phyloP scores from a whole-genome alignment of 2,797 vertebrate species.

The Miichthys miiuy region DNA sequence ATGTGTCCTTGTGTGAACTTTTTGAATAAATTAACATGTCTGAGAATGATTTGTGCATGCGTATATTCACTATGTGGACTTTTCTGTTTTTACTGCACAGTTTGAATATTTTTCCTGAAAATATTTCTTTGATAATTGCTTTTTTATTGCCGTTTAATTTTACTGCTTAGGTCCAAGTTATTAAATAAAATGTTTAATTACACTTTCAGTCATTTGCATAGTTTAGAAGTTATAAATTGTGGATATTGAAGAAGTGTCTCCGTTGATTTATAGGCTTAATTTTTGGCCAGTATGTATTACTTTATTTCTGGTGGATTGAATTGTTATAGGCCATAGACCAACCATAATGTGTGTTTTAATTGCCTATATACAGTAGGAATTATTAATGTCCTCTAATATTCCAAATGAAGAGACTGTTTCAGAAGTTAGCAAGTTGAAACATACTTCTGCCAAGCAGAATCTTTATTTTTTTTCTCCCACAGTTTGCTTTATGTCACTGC shows the following conservation, averaged over 20 bases:
- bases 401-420: slow-evolving; percentile 38
- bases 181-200: slow-evolving; percentile 78
- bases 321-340: slow-evolving; percentile 59
- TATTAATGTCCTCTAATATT: slow-evolving; percentile 55
- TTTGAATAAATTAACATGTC: slow-evolving; percentile 63
- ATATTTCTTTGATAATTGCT: slow-evolving; percentile 67
- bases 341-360: slow-evolving; percentile 58
- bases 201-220: slow-evolving; percentile 73
- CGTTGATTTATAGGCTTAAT: slow-evolving; percentile 79
- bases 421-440: slow-evolving; percentile 46
- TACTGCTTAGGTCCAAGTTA: slow-evolving; percentile 52
- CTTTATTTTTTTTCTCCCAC: slow-evolving; percentile 40
- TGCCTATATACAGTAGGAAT: slow-evolving; percentile 48
- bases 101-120: slow-evolving; percentile 56
- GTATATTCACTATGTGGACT: slow-evolving; percentile 29
- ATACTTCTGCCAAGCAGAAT: slow-evolving; percentile 29
- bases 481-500: slow-evolving; percentile 62
- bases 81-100: slow-evolving; percentile 49
- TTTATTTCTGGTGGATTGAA: slow-evolving; percentile 62
- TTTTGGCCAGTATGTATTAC: slow-evolving; percentile 66
- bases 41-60: slow-evolving; percentile 52
- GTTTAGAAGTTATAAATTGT: slow-evolving; percentile 68
- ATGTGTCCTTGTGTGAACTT: slow-evolving; percentile 71
- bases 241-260: slow-evolving; percentile 56
- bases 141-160: slow-evolving; percentile 73